These are phyloP conservation scores for Crenuchus spilurus DNA, from an alignment of 2,797 vertebrate species.

Conservation along the genomic window DNA sequence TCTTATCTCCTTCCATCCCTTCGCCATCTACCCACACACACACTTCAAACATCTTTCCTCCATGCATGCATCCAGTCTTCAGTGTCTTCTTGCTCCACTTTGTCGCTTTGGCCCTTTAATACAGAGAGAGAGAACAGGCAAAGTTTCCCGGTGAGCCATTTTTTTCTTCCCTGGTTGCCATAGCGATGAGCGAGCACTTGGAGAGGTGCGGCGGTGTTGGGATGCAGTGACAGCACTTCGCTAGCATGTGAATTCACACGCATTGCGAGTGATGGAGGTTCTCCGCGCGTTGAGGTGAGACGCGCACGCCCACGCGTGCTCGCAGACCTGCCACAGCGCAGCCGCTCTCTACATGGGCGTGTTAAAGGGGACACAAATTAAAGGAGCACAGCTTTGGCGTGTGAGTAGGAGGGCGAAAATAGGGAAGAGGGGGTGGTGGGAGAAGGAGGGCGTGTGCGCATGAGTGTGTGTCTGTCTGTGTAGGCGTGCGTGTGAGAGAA, in stretches of 20 bases:
- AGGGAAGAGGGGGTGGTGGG: background rate
- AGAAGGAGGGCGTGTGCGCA: background rate
- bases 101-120: conserved; percentile 55
- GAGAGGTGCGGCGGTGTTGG: conserved; percentile 60
- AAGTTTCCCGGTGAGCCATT: conserved; percentile 60
- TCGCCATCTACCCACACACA: background rate
- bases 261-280: conserved; percentile 54
- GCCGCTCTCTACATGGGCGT: conserved; percentile 33
- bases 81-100: conserved; percentile 28
- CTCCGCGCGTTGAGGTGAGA: conserved; percentile 57
- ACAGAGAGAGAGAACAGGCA: conserved; percentile 30
- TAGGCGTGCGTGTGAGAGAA: background rate
- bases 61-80: background rate
- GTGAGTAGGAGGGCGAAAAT: conserved; percentile 19
- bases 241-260: conserved; percentile 60
- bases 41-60: conserved; percentile 7
- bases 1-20: background rate
- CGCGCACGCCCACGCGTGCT: conserved; percentile 41
- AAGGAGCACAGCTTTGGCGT: conserved; percentile 8
- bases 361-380: conserved; percentile 23
- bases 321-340: conserved; percentile 42
- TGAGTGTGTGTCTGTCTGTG: background rate
- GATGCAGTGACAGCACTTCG: conserved; percentile 62
- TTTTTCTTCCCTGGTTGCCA: conserved; percentile 57
- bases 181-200: conserved; percentile 59